Conservation (phyloP, 2,888 invertebrate species). For the Oligia fasciuncula region DNA sequence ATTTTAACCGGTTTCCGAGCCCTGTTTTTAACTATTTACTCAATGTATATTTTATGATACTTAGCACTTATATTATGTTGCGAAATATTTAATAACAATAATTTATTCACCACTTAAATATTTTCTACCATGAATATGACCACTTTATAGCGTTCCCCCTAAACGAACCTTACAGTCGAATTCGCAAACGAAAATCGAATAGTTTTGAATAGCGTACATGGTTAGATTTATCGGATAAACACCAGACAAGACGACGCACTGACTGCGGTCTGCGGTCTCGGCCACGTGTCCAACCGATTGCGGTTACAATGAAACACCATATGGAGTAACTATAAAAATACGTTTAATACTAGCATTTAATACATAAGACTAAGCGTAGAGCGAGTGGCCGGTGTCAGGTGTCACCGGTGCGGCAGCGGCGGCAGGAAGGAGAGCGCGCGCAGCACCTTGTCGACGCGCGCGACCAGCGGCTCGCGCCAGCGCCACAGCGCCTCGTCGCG, state of each 20-base stretch:
- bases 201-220: neutral
- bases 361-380: conserved; percentile 61
- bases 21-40: too few species aligned
- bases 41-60: too few species aligned
- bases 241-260: neutral
- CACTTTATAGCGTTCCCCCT: neutral
- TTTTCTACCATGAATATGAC: neutral
- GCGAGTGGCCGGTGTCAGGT: neutral
- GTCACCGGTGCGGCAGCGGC: conserved; percentile 59
- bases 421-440: conserved; percentile 93
- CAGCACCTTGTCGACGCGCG: conserved; percentile 92
- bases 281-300: neutral
- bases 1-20: too few species aligned
- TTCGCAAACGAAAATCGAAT: neutral
- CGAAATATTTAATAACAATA: too few species aligned
- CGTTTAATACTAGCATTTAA: conserved; percentile 78
- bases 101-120: neutral
- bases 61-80: too few species aligned
- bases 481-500: conserved; percentile 97
- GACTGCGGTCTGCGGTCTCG: neutral
- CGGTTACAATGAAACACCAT: conserved; percentile 43
- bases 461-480: conserved; percentile 94
- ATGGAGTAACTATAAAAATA: conserved; percentile 79
- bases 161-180: neutral
- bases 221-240: neutral